Evolutionary conservation across 2,113 vertebrate genomes (phyloP).

Genomic region (Chinchilla lanigera): DNA sequence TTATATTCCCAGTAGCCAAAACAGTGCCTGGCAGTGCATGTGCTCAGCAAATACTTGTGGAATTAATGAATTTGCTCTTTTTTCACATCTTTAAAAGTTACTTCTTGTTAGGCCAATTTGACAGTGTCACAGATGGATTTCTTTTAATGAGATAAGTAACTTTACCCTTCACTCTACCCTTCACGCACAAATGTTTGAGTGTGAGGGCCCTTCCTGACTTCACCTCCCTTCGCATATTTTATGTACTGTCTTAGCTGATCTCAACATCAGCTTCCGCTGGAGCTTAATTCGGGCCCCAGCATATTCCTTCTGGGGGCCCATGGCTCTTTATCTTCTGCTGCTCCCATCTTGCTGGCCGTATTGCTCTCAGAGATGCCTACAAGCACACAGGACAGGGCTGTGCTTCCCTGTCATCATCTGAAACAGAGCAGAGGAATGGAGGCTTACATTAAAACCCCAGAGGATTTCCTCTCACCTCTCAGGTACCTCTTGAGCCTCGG

Average conservation of each 20-base stretch:
- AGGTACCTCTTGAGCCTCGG: not conserved
- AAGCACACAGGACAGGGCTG: not conserved
- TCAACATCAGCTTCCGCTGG: not conserved
- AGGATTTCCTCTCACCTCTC: not conserved
- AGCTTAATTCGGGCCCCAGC: not conserved
- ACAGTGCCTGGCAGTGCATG: not conserved
- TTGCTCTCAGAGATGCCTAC: not conserved
- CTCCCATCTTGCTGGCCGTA: not conserved
- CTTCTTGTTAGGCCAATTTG: not conserved
- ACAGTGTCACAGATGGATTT: not conserved
- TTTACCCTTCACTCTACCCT: not conserved
- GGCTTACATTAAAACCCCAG: not conserved
- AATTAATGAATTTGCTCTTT: not conserved
- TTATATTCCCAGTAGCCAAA: not conserved
- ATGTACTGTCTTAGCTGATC: not conserved
- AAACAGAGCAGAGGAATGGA: not conserved
- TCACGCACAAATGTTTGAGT: not conserved
- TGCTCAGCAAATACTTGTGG: not conserved
- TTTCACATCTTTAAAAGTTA: not conserved
- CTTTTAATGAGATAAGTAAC: not conserved
- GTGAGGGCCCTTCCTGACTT: not conserved
- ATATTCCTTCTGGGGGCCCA: accelerated
- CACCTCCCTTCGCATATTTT: not conserved
- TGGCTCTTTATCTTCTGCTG: not conserved
- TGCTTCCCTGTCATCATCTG: accelerated